Evolutionary conservation across 2,888 invertebrate species (phyloP).

Genomic region (Acleris laterana): DNA sequence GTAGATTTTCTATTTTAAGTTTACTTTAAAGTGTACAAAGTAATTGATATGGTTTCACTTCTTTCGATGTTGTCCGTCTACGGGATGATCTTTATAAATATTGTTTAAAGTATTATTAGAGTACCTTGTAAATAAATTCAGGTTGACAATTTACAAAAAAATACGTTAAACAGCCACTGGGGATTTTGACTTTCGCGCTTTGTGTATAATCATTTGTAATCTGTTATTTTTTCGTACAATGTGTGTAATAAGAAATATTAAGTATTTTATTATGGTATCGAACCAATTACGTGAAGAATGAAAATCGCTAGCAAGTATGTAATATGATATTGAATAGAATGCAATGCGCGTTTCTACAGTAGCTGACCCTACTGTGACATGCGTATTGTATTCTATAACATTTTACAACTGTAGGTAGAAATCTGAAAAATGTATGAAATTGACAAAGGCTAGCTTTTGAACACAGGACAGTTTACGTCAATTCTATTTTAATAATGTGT

Average conservation of each 20-base stretch:
- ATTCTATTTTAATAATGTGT: no score
- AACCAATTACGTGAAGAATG: background rate
- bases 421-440: no score
- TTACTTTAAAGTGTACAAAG: slow-evolving; percentile 79
- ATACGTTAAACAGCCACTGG: slow-evolving; percentile 45
- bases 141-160: slow-evolving; percentile 60
- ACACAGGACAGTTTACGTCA: no score
- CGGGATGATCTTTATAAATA: slow-evolving; percentile 75
- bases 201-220: slow-evolving; percentile 21
- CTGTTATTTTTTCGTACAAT: slow-evolving; percentile 20
- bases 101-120: slow-evolving; percentile 84
- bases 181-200: slow-evolving; percentile 25
- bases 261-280: slow-evolving; percentile 21
- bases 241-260: slow-evolving; percentile 9
- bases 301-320: no score
- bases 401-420: no score
- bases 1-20: slow-evolving; percentile 81
- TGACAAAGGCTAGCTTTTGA: no score
- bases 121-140: slow-evolving; percentile 77
- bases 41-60: slow-evolving; percentile 69
- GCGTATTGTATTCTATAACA: no score
- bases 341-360: no score
- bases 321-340: no score
- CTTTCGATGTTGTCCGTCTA: slow-evolving; percentile 62
- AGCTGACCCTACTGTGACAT: no score